phyloP scores from a whole-genome alignment of 2,888 invertebrate genomes.

The Himalopsyche kuldschensis region DNA sequence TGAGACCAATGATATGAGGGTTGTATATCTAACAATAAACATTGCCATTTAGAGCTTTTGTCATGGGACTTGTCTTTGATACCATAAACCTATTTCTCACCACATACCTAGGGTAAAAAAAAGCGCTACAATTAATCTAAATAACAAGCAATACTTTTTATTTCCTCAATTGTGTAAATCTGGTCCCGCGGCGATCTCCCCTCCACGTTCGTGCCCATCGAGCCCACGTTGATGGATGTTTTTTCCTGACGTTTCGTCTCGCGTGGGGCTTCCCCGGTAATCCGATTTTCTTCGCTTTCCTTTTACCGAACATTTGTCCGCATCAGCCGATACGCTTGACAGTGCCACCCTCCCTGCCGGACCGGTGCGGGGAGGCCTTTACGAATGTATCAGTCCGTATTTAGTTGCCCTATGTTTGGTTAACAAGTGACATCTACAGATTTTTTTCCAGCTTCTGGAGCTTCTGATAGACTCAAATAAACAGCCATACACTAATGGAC shows the following conservation, averaged over 20 bases:
- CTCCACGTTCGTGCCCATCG: background rate
- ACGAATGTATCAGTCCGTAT: conserved; percentile 20
- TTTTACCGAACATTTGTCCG: conserved; percentile 38
- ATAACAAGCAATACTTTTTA: background rate
- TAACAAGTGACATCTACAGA: conserved; percentile 40
- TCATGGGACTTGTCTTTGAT: background rate
- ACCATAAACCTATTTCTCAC: background rate
- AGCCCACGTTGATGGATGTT: conserved; percentile 18
- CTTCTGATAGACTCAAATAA: background rate
- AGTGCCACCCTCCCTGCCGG: conserved; percentile 6
- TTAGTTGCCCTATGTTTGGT: conserved; percentile 33
- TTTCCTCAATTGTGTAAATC: background rate
- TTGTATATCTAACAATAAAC: background rate
- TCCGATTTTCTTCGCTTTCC: conserved; percentile 32
- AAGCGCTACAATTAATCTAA: background rate
- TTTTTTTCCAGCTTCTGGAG: conserved; percentile 30
- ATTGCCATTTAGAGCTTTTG: background rate
- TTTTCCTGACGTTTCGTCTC: conserved; percentile 2
- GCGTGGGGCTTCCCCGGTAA: conserved; percentile 24
- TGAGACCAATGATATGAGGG: no score
- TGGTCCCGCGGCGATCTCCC: background rate
- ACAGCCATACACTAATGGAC: background rate
- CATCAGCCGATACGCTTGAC: conserved; percentile 38
- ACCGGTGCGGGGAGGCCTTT: background rate
- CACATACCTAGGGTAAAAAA: background rate